Base-by-base conservation (phyloP, 2,113 vertebrate genomes). In the Leucopsar rothschildi region DNA sequence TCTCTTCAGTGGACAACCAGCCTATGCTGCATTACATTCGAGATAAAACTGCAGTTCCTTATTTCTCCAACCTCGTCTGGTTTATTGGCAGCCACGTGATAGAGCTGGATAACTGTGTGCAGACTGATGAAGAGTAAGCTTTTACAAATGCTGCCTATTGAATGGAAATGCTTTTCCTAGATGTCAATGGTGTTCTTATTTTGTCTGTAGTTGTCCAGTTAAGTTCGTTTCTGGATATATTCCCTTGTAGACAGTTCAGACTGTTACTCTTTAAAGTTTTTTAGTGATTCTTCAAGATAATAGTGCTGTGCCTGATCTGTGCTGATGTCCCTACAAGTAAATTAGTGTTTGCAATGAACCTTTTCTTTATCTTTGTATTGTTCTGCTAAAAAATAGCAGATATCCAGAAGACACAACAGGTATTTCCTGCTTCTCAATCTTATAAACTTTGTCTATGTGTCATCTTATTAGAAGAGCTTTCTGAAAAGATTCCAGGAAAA, bases 41-140 rank as follows among this genome's bases (percentile, higher is more conserved):
- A 87, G 99, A 99, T 96, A 99, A 99, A 98, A 99, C 99, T 1
- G 99, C 99, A 0, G 99, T 99, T 47, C 99, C 99, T 4, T 99
- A 99, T 97, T 99, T 99, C 98, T 99, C 99, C 97, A 99, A 99
- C 96, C 97, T 99, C 64, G 99, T 99, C 77, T 99, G 99, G 99
- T 99, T 99, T 95, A 99, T 99, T 55, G 99, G 99, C 77, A 99
- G 99, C 95, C 99, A 99, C 2, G 99, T 99, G 94, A 99, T 99
- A 35, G 99, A 99, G 71, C 98, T 99, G 96, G 99, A 99, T 97
- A 99, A 99, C 97, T 99, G 99, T 64, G 99, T 99, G 91, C 99
- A 99, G 97, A 99, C 99, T 0, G 99, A 99, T 68, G 99, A 99
- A 98, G 99, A 99, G 99, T 99, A 98, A 99, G 99, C 91, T 89